Evolutionary conservation across 2,888 invertebrate genomes (phyloP), one percentile per base, ranked within the genome.

Genomic region (Dynastes maya): DNA sequence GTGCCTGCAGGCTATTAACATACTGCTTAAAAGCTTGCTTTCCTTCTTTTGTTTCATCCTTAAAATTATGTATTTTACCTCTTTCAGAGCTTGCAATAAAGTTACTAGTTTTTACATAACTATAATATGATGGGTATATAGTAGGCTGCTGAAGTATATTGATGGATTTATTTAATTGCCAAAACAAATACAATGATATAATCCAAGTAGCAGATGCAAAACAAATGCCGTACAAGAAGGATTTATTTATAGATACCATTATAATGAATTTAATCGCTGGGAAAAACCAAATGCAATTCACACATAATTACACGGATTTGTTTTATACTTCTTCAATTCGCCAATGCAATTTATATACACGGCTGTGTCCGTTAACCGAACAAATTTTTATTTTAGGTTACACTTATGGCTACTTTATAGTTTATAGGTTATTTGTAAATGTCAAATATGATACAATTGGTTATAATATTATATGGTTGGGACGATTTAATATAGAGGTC

Each of bases 171-270:
- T 89, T 92, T 70, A 94, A 85, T 84, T 91, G 90, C 88, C 92
- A 92, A 85, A 95, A 95, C 61, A 95, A 89, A 85, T 94, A 95
- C 63, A 95, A 86, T 70, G 94, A 94, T 70, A 95, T 89, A 58
- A 91, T 90, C 95, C 95, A 95, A 78, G 95, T 95, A 55, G 93
- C 86, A 0, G 95, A 95, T 0, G 95, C 94, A 85, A 94, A 91
- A 78, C 94, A 86, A 80, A 95, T 93, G 32, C 95, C 95, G 87
- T 92, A 93, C 53, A 95, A 85, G 86, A 95, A 95, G 0, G 95
- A 94, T 86, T 90, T 91, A 84, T 91, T 92, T 63, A 89, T 82
- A 83, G 86, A 88, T 75, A 86, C 85, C 88, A 88, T 89, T 78
- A 53, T 82, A 29, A 2, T 37, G 27, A 32, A 37, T 58, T 55